These are phyloP conservation scores for Lepidurus apus DNA, from an alignment of 1,140 invertebrate genomes.

Conservation along the genomic window DNA sequence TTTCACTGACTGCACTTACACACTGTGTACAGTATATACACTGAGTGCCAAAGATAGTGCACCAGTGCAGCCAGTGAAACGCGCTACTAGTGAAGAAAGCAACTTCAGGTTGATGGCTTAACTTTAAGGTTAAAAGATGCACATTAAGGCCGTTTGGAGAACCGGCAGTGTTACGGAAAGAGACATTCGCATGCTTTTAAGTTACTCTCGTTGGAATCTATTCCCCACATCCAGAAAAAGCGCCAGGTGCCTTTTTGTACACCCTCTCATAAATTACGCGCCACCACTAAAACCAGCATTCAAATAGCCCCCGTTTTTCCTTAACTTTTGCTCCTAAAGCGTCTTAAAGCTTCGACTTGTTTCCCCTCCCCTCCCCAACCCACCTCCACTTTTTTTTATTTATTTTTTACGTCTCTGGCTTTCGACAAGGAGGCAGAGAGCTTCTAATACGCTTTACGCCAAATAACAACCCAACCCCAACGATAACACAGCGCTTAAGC, in stretches of 20 bases:
- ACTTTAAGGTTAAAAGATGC: too few species aligned
- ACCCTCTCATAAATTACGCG: conserved; percentile 21
- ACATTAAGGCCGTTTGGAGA: neutral
- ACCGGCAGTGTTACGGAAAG: neutral
- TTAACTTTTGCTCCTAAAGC: neutral
- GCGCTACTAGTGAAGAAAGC: too few species aligned
- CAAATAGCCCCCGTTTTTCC: conserved; percentile 17
- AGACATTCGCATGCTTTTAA: neutral
- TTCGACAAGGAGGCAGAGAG: neutral
- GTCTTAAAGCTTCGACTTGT: neutral
- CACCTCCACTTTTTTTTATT: neutral
- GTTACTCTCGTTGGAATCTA: neutral
- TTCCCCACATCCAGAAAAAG: neutral
- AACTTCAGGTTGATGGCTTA: too few species aligned
- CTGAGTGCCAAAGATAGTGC: too few species aligned
- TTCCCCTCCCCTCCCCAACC: neutral
- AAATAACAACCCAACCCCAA: conserved; percentile 15
- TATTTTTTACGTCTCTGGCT: neutral
- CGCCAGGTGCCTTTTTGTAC: conserved; percentile 16
- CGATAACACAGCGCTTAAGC: conserved; percentile 1
- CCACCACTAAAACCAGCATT: conserved; percentile 17
- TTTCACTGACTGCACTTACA: too few species aligned
- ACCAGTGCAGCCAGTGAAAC: too few species aligned
- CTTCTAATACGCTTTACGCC: neutral
- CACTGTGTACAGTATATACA: too few species aligned